Evolutionary conservation across 2,888 invertebrate genomes (phyloP), one percentile per base, ranked within the genome.

Genomic region (Catocala nupta): DNA sequence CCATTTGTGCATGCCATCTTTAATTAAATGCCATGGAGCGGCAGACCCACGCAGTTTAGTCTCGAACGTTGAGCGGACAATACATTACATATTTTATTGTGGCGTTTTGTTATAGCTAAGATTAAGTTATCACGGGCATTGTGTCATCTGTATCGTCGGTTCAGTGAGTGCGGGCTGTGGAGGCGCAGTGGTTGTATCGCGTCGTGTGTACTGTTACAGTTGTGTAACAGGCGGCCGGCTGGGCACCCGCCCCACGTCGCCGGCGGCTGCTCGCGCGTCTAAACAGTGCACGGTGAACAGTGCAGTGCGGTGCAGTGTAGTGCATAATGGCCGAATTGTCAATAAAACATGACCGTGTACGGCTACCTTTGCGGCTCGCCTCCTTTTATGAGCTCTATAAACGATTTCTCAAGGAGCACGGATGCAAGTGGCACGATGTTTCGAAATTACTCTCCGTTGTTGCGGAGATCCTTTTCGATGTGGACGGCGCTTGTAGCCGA

Each of bases 381-480:
- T 93, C 93, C 67, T 92, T 93, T 79, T 92, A 89, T 76, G 92
- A 92, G 68, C 84, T 94, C 49, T 94, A 93, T 83, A 93, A 90
- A 78, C 86, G 90, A 76, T 90, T 94, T 84, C 89, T 94, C 71
- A 92, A 93, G 86, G 93, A 93, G 71, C 92, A 93, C 83, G 89
- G 91, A 66, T 93, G 92, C 86, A 91, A 90, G 79, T 94, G 93
- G 94, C 93, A 92, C 77, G 93, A 94, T 83, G 83, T 94, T 70
- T 82, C 92, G 55, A 93, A 93, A 87, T 83, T 94, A 53, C 84
- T 94, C 70, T 86, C 88, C 59, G 88, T 91, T 49, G 81, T 93
- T 50, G 91, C 92, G 55, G 94, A 94, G 77, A 86, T 93, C 69
- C 89, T 94, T 77, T 93, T 94, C 80, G 92, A 93, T 84, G 89